Conservation (phyloP, 2,797 vertebrate species). For the Menidia menidia region DNA sequence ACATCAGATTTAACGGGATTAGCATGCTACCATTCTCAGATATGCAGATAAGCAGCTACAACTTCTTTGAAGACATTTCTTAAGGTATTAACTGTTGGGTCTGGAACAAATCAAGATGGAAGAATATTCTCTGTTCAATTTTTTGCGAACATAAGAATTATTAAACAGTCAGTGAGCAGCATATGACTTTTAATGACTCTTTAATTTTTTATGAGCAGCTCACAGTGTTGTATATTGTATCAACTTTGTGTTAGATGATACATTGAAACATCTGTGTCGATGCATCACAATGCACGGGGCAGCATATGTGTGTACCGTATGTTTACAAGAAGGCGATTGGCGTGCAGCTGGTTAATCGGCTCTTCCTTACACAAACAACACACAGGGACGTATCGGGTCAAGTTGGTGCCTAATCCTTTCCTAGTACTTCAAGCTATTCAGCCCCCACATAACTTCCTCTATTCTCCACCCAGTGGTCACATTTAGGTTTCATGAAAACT, state of each 20-base stretch:
- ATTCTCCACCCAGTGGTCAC: constrained; percentile 10
- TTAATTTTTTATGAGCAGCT: constrained; percentile 2
- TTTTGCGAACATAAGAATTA: not conserved
- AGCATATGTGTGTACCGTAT: constrained; percentile 72
- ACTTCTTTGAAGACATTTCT: constrained; percentile 36
- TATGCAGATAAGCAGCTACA: constrained; percentile 57
- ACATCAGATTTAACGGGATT: constrained; percentile 67
- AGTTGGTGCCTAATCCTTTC: constrained; percentile 60
- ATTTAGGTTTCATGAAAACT: not conserved
- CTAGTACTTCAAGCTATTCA: constrained; percentile 36
- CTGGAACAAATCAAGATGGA: not conserved
- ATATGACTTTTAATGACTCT: not conserved
- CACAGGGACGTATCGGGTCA: constrained; percentile 43
- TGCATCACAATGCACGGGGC: constrained; percentile 38
- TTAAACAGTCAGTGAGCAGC: not conserved
- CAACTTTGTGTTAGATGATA: not conserved
- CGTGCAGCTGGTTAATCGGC: constrained; percentile 70
- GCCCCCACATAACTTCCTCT: constrained; percentile 38
- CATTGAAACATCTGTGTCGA: constrained; percentile 26
- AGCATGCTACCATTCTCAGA: constrained; percentile 55
- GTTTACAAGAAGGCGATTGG: constrained; percentile 56
- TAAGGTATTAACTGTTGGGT: constrained; percentile 14
- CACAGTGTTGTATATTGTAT: constrained; percentile 2
- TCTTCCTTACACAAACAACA: constrained; percentile 64
- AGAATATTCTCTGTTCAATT: not conserved